phyloP scores from a whole-genome alignment of 2,888 invertebrate genomes.

The Brassicogethes aeneus region DNA sequence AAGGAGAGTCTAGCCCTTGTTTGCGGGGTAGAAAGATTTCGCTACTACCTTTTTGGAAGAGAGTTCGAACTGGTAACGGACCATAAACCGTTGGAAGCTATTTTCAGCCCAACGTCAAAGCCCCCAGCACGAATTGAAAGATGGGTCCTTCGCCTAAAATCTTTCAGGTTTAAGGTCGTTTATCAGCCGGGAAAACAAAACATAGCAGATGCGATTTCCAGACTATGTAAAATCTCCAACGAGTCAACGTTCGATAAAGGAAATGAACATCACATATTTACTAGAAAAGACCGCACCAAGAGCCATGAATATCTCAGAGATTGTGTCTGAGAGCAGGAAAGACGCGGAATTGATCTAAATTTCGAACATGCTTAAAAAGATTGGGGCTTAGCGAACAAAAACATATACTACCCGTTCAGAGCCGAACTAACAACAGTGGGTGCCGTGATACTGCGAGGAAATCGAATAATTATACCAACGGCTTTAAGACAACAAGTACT shows the following conservation, averaged over 20 bases:
- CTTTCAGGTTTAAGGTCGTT: conserved; percentile 18
- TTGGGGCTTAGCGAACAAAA: background rate
- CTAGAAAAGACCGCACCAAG: conserved; percentile 13
- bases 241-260: conserved; percentile 13
- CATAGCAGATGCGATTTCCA: conserved; percentile 22
- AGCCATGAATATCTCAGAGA: conserved; percentile 12
- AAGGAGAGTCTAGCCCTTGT: conserved; percentile 33
- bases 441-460: background rate
- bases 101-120: conserved; percentile 22
- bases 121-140: conserved; percentile 20
- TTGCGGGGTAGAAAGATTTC: conserved; percentile 35
- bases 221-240: conserved; percentile 11
- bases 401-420: background rate
- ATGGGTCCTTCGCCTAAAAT: conserved; percentile 21
- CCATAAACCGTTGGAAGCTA: conserved; percentile 32
- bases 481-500: conserved; percentile 7
- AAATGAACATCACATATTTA: conserved; percentile 16
- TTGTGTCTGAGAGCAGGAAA: conserved; percentile 9
- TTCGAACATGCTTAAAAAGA: background rate
- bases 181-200: conserved; percentile 19
- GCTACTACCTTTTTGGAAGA: conserved; percentile 33
- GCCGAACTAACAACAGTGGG: background rate
- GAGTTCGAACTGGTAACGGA: conserved; percentile 32
- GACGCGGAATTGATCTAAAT: background rate
- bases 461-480: background rate